Percentiles rank a stretch among this genome's conserved stretches.
Conservation (phyloP, 2,113 vertebrate species). For the rabbit (Oryctolagus cuniculus) region DNA sequence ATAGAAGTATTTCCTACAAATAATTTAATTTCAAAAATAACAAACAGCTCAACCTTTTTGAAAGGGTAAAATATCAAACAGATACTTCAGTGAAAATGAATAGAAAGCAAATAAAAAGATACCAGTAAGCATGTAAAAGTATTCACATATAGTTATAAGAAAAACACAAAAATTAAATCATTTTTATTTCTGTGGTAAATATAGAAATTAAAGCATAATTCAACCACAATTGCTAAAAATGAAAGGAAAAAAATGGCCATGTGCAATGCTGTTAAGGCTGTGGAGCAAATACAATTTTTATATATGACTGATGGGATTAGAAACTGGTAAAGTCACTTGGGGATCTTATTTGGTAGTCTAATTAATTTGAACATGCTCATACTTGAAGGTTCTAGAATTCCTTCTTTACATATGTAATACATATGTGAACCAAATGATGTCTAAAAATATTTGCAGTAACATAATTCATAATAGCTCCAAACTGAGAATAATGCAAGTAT, state of each 20-base stretch:
- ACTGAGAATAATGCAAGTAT: not conserved
- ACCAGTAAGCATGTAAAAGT: not conserved
- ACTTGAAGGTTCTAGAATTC: not conserved
- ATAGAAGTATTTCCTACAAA: not conserved
- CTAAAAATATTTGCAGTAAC: not conserved
- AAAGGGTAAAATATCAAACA: not conserved
- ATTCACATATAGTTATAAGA: not conserved
- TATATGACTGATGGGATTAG: not conserved
- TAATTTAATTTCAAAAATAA: slow-evolving; percentile 3
- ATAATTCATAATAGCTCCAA: not conserved
- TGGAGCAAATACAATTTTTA: not conserved
- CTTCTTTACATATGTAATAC: not conserved
- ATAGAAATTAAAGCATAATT: not conserved
- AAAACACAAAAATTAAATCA: not conserved
- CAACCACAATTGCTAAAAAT: not conserved
- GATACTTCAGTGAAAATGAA: not conserved
- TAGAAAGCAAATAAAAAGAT: not conserved
- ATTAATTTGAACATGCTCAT: not conserved
- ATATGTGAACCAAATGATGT: not conserved
- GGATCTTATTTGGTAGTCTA: not conserved
- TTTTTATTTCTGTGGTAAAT: no score
- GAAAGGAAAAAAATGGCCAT: not conserved
- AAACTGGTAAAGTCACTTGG: not conserved
- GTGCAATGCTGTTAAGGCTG: not conserved
- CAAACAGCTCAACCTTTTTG: not conserved